Percentiles rank a stretch among this genome's conserved stretches.
Evolutionary conservation across 2,113 vertebrate species (phyloP).

Genomic region (Hippocampus comes): DNA sequence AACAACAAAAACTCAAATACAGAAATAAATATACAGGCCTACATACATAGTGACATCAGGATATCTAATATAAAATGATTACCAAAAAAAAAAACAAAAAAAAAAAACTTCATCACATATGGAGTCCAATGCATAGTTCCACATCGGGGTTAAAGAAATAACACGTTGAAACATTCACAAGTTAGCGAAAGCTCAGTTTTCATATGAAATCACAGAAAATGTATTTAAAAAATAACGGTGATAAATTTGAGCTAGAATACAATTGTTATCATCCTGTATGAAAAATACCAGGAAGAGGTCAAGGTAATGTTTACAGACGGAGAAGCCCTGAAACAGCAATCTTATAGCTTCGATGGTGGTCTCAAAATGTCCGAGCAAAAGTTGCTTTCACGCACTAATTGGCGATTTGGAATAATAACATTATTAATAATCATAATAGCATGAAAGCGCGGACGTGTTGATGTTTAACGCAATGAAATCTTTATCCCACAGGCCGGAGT

Average conservation of each 20-base stretch:
- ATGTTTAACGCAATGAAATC: conserved; percentile 96
- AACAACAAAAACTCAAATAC: not conserved
- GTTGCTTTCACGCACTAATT: conserved; percentile 43
- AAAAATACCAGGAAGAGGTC: not conserved
- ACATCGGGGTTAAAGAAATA: not conserved
- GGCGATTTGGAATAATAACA: conserved; percentile 53
- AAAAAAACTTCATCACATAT: not conserved
- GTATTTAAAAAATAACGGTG: not conserved
- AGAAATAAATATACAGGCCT: not conserved
- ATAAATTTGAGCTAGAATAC: not conserved
- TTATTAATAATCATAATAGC: conserved; percentile 44
- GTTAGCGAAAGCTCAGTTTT: not conserved
- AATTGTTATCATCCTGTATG: not conserved
- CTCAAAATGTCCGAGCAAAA: conserved; percentile 4
- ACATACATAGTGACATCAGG: not conserved
- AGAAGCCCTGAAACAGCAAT: not conserved
- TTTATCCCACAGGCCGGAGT: conserved; percentile 87
- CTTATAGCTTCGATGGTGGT: not conserved
- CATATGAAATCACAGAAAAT: not conserved
- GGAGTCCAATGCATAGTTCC: not conserved
- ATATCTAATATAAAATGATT: not conserved
- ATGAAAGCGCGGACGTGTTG: conserved; percentile 74
- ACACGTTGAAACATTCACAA: not conserved
- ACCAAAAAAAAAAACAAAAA: not conserved
- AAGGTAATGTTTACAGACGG: not conserved